Conservation (phyloP, 2,888 invertebrate genomes). For the Drosophila picticornis region DNA sequence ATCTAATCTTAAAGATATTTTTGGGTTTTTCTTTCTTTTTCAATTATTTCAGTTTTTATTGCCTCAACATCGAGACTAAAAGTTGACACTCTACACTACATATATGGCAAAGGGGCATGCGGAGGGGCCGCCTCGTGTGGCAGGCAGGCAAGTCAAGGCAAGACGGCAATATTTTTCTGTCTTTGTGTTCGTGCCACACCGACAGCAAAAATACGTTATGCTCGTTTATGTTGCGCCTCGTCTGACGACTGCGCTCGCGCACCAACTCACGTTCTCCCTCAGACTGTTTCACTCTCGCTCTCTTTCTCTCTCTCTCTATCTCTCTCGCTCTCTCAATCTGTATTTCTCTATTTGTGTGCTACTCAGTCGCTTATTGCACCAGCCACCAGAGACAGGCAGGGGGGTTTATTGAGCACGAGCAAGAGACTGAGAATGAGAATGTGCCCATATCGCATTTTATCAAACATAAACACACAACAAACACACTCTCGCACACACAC, state of each 20-base stretch:
- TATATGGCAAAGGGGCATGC: constrained; percentile 17
- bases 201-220: constrained; percentile 80
- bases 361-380: constrained; percentile 43
- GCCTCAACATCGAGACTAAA: constrained; percentile 74
- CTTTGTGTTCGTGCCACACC: constrained; percentile 65
- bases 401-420: constrained; percentile 64
- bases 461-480: constrained; percentile 70
- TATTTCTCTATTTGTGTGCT: constrained; percentile 8
- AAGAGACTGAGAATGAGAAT: constrained; percentile 59
- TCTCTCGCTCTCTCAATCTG: constrained; percentile 9
- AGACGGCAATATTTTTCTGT: constrained; percentile 8
- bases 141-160: constrained; percentile 4
- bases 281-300: constrained; percentile 8
- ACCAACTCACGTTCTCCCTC: constrained; percentile 51
- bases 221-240: constrained; percentile 76
- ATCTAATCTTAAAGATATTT: constrained; percentile 78
- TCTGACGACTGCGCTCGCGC: constrained; percentile 59
- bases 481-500: constrained; percentile 5
- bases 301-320: constrained; percentile 20
- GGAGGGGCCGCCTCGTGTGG: constrained; percentile 19
- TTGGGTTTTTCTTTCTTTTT: constrained; percentile 58
- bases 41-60: constrained; percentile 77
- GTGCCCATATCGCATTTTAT: constrained; percentile 81
- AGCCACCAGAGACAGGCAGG: constrained; percentile 52
- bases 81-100: constrained; percentile 77